Base-by-base conservation (phyloP, 64 coral and sea anemone genomes). In the Astreopora myriophthalma region DNA sequence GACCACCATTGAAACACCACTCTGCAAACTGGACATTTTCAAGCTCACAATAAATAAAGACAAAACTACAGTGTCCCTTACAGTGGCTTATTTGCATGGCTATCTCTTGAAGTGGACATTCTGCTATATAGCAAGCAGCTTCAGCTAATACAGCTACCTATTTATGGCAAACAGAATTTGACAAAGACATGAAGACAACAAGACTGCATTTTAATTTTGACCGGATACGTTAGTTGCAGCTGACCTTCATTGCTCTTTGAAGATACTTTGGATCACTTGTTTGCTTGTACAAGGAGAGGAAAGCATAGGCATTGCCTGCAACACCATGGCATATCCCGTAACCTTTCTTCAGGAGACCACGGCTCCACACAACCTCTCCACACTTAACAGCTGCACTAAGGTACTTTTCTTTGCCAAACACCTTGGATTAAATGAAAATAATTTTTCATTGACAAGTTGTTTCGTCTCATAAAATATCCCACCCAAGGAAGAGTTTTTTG, bases 271-370 rank as follows among this genome's bases (percentile, higher is more conserved):
- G 24, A 65, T 78, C 51, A 14, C 85, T 79, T 73, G 97, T 99
- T 38, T 84, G 27, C 71, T 93, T 99, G 69, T 91, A 99, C 44
- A 99, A 44, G 34, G 65, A 65, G 20, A 99, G 70, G 55, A 99
- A 96, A 6, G 75, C 71, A 73, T 99, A 96, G 16, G 86, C 97
- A 94, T 99, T 99, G 10, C 97, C 97, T 19, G 97, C 85, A 9
- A 94, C 94, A 28, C 97, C 97, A 88, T 99, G 97, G 33, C 97
- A 99, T 37, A 99, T 93, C 3, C 97, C 97, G 63, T 99, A 99
- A 55, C 97, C 97, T 71, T 99, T 99, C 87, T 81, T 99, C 40
- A 99, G 52, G 20, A 99, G 69, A 35, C 97, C 97, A 48, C 55
- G 69, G 7, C 70, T 80, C 97, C 97, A 99, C 77, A 96, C 89